Percentiles rank a stretch among this genome's conserved stretches.
phyloP scores from a whole-genome alignment of 2,888 invertebrate genomes.

The Cordilura impudica region DNA sequence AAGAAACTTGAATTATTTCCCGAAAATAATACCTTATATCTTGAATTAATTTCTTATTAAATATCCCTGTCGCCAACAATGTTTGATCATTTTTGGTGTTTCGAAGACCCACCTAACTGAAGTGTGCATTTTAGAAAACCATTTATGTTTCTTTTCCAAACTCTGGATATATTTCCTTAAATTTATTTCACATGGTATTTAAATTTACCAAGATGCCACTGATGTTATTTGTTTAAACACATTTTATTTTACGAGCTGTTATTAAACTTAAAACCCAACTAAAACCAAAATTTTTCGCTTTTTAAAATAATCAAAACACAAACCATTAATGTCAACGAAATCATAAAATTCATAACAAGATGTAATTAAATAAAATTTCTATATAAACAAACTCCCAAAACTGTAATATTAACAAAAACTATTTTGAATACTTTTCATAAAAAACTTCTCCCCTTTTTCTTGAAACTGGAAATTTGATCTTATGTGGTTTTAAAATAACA shows the following conservation, averaged over 20 bases:
- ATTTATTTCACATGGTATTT: background rate
- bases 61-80: too few species aligned
- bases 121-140: too few species aligned
- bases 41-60: too few species aligned
- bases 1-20: too few species aligned
- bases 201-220: background rate
- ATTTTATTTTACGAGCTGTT: constrained; percentile 46
- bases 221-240: constrained; percentile 2
- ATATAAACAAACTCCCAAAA: constrained; percentile 12
- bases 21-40: too few species aligned
- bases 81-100: too few species aligned
- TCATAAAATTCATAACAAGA: constrained; percentile 41
- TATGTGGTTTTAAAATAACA: constrained; percentile 32
- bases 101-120: too few species aligned
- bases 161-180: background rate
- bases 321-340: constrained; percentile 41
- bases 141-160: background rate
- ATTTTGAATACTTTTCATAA: too few species aligned
- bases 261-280: constrained; percentile 25
- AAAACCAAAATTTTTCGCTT: background rate
- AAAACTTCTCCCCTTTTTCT: background rate
- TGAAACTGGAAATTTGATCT: constrained; percentile 41
- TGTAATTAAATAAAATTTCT: constrained; percentile 3
- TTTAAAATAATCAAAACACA: constrained; percentile 2
- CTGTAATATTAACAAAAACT: background rate